Conservation (phyloP, 2,797 vertebrate genomes). For the Gambusia yucatana region DNA sequence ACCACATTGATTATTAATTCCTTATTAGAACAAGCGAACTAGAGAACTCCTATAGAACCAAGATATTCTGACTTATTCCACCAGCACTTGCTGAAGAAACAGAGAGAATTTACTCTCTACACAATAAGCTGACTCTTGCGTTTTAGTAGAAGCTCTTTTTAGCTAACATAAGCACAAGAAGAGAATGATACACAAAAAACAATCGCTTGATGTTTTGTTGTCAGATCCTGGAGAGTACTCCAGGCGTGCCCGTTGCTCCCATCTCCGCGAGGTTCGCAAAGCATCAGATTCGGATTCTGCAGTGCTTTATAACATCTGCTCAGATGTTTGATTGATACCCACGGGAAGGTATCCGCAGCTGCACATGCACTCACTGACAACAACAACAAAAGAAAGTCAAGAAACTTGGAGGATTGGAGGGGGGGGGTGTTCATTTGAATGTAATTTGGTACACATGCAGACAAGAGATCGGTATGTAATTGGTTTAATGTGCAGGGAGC, state of each 20-base stretch:
- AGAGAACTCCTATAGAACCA: background rate
- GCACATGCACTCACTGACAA: background rate
- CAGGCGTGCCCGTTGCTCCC: background rate
- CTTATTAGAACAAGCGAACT: background rate
- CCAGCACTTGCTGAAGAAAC: background rate
- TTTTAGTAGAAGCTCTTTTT: background rate
- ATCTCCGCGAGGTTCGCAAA: background rate
- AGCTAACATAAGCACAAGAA: background rate
- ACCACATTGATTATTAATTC: slow-evolving; percentile 1
- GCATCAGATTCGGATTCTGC: background rate
- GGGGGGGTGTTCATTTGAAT: background rate
- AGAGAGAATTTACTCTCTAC: background rate
- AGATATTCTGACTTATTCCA: background rate
- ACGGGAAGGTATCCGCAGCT: background rate
- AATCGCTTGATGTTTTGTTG: background rate
- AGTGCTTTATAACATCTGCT: background rate
- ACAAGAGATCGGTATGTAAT: background rate
- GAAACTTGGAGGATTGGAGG: background rate
- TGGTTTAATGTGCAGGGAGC: background rate
- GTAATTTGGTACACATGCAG: background rate
- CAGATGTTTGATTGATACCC: background rate
- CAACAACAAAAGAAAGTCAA: background rate
- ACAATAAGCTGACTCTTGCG: background rate
- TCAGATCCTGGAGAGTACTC: background rate
- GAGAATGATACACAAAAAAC: background rate